Conservation (phyloP, 2,113 vertebrate species). For the Mus spicilegus region DNA sequence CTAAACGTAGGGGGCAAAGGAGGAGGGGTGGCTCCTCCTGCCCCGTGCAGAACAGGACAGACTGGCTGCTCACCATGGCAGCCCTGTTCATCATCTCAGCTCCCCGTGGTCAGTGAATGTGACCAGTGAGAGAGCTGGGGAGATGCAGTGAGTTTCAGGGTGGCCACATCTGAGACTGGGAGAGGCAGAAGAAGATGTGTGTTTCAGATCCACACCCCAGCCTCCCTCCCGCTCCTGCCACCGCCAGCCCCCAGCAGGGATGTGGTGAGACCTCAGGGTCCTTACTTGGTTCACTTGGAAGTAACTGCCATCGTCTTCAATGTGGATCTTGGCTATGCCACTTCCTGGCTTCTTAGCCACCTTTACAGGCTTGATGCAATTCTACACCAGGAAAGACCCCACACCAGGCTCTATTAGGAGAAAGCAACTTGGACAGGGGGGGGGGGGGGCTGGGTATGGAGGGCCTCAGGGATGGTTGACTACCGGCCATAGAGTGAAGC, state of each 20-base stretch:
- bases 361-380: slow-evolving; percentile 95
- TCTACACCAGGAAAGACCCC: slow-evolving; percentile 84
- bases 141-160: neutral
- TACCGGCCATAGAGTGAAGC: neutral
- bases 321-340: slow-evolving; percentile 93
- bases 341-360: slow-evolving; percentile 91
- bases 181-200: neutral
- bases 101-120: neutral
- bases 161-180: neutral
- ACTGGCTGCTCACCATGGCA: neutral
- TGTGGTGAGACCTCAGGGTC: neutral
- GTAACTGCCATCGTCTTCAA: slow-evolving; percentile 96
- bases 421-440: neutral
- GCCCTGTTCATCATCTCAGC: neutral
- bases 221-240: neutral
- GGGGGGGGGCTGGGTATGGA: neutral
- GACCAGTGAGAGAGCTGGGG: neutral
- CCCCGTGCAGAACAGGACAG: neutral
- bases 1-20: neutral
- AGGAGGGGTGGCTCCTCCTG: neutral
- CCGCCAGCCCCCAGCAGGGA: neutral
- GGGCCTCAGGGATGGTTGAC: neutral
- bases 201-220: neutral
- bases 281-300: slow-evolving; percentile 93
- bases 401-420: neutral